phyloP scores from a whole-genome alignment of 2,888 invertebrate species.

The Pheosia tremula region DNA sequence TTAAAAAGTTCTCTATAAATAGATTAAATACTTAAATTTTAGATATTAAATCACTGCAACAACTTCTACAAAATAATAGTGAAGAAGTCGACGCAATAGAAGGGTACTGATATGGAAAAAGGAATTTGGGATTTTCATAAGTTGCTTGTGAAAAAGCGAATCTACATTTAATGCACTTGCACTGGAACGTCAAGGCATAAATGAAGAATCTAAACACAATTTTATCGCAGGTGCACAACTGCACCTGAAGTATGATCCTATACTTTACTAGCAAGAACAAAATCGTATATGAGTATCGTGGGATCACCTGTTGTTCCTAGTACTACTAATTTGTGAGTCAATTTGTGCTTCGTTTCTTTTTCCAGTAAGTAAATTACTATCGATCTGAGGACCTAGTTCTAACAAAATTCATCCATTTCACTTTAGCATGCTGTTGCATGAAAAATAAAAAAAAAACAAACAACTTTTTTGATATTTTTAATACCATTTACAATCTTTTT shows the following conservation, averaged over 20 bases:
- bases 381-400: no score
- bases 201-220: conserved; percentile 46
- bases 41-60: conserved; percentile 19
- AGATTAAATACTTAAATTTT: conserved; percentile 36
- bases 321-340: background rate
- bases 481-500: no score
- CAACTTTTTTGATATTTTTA: no score
- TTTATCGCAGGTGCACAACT: conserved; percentile 46
- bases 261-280: conserved; percentile 48
- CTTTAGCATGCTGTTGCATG: no score
- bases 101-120: conserved; percentile 27
- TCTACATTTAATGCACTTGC: conserved; percentile 30
- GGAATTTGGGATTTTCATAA: conserved; percentile 36
- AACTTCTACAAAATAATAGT: conserved; percentile 35
- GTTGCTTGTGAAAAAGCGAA: conserved; percentile 37
- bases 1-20: conserved; percentile 33
- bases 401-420: no score
- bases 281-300: conserved; percentile 34
- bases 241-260: conserved; percentile 43
- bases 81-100: conserved; percentile 30
- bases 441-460: no score
- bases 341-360: no score
- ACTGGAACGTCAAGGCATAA: conserved; percentile 38
- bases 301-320: conserved; percentile 28
- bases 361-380: no score